phyloP scores from a whole-genome alignment of 2,113 vertebrate genomes.

The Formicarius rufipectus region DNA sequence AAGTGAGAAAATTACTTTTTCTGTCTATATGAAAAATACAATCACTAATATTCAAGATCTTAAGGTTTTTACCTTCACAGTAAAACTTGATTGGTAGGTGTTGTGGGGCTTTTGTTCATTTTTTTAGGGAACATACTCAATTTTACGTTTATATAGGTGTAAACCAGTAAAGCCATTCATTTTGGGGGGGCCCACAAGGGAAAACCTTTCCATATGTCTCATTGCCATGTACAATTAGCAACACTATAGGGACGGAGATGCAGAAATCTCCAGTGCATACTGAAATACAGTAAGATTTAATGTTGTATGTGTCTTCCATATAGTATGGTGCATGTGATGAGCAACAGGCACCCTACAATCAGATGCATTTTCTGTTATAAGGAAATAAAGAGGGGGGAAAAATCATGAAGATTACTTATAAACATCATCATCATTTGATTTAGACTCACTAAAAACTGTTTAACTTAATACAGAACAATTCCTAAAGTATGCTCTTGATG shows the following conservation, averaged over 20 bases:
- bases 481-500: not conserved
- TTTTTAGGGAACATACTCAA: not conserved
- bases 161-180: not conserved
- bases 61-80: fast-evolving
- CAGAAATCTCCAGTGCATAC: not conserved
- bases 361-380: not conserved
- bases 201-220: not conserved
- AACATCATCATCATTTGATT: not conserved
- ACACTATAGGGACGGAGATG: not conserved
- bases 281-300: not conserved
- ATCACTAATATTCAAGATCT: not conserved
- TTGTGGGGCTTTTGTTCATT: not conserved
- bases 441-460: not conserved
- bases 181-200: not conserved
- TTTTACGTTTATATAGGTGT: not conserved
- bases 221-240: not conserved
- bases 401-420: not conserved
- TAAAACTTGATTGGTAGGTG: not conserved
- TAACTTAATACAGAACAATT: not conserved
- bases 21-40: not conserved
- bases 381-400: not conserved
- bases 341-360: not conserved
- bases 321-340: not conserved
- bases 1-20: not conserved
- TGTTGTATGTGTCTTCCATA: not conserved